Percentiles rank a stretch among this genome's conserved stretches.
Conservation (phyloP, 2,888 invertebrate genomes). For the Lumbricus terrestris region DNA sequence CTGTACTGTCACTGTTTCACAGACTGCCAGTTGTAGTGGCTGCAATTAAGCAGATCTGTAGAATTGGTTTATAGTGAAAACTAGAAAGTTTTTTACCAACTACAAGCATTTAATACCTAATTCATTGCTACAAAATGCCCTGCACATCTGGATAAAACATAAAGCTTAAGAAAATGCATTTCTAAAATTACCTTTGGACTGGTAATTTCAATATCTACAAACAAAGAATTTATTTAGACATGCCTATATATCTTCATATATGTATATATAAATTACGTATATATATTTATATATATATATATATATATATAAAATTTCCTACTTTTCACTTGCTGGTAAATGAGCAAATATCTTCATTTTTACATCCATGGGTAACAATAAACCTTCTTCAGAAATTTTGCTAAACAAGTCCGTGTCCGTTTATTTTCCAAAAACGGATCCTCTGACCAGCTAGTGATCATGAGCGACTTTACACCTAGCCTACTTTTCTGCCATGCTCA, state of each 20-base stretch:
- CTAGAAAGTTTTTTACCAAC: background rate
- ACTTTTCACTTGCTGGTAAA: background rate
- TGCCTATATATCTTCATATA: background rate
- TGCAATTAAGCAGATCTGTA: background rate
- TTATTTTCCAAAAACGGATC: background rate
- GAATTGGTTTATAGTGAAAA: background rate
- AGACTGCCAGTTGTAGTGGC: background rate
- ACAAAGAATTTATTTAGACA: background rate
- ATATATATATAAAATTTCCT: background rate
- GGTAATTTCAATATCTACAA: background rate
- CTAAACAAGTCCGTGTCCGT: background rate
- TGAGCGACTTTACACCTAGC: background rate
- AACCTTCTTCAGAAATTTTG: background rate
- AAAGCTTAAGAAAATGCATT: background rate
- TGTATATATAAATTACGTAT: background rate
- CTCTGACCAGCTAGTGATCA: background rate
- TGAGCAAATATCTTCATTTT: constrained; percentile 10
- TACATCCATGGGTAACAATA: background rate
- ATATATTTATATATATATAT: too few species aligned
- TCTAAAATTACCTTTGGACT: background rate
- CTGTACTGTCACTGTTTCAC: background rate
- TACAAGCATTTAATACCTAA: constrained; percentile 3
- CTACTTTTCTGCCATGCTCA: background rate
- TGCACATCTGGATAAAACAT: background rate
- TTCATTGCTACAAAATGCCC: background rate